Conservation (phyloP, 2,113 vertebrate genomes). For the Phrynosoma blainvillii region DNA sequence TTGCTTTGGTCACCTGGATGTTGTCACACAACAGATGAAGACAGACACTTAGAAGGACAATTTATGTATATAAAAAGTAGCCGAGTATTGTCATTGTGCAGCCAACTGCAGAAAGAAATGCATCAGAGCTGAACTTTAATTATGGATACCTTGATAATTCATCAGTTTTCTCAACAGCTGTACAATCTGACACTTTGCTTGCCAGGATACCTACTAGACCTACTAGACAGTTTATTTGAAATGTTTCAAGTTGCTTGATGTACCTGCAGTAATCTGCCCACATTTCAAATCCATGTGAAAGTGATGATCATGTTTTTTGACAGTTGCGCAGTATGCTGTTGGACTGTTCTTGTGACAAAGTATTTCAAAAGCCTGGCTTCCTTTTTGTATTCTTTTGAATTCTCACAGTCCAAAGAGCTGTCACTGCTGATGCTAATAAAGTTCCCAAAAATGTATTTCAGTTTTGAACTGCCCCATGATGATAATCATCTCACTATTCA, state of each 20-base stretch:
- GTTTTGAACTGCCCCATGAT: background rate
- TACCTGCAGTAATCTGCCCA: conserved; percentile 20
- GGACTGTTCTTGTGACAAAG: conserved; percentile 12
- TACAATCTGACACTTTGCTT: conserved; percentile 9
- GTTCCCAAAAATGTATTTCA: background rate
- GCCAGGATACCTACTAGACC: background rate
- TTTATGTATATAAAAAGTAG: background rate
- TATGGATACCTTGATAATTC: background rate
- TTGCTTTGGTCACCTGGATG: background rate
- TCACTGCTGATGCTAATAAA: conserved; percentile 15
- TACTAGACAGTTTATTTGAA: background rate
- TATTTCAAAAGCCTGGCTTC: conserved; percentile 16
- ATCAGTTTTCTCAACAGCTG: background rate
- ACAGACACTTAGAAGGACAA: background rate
- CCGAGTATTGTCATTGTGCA: background rate
- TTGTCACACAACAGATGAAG: background rate
- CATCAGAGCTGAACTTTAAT: background rate
- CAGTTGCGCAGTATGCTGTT: conserved; percentile 11
- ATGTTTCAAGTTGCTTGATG: conserved; percentile 19
- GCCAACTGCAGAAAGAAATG: background rate
- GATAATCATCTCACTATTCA: background rate
- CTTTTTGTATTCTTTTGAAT: conserved; percentile 8
- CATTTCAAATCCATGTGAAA: conserved; percentile 17
- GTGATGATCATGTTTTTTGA: background rate
- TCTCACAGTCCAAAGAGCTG: background rate